Evolutionary conservation across 1,140 invertebrate species (phyloP), one percentile per base, ranked within the genome.

Genomic region (Aporrectodea caliginosa): DNA sequence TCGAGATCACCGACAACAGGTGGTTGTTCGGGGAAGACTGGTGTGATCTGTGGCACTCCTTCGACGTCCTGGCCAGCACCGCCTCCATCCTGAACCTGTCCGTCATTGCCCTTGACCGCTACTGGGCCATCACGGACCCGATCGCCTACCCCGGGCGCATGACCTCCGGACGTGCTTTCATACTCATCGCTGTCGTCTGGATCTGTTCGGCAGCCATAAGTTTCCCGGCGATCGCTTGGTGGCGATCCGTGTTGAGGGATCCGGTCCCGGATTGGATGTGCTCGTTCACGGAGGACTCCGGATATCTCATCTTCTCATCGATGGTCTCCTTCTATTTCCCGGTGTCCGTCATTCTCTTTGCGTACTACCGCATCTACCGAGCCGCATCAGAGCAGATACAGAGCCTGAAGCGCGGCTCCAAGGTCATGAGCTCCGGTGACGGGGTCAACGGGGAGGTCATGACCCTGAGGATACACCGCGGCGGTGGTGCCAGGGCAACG

Each of bases 141-240:
- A 88, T 90, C 12, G 80, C 82, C 27, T 87, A 87, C 68, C 82
- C 85, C 0, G 81, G 78, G 32, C 58, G 84, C 14, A 85, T 86
- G 82, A 84, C 86, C 1, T 75, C 81, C 12, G 81, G 78, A 69
- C 91, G 95, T 34, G 95, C 95, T 0, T 92, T 93, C 1, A 88
- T 96, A 35, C 97, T 98, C 94, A 98, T 98, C 81, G 91, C 92
- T 0, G 91, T 94, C 14, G 96, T 98, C 27, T 99, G 97, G 97
- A 90, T 96, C 22, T 91, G 98, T 84, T 97, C 95, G 0, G 95
- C 93, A 22, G 90, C 98, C 27, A 96, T 99, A 77, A 98, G 95
- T 86, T 95, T 99, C 84, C 97, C 97, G 6, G 97, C 97, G 12
- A 90, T 99, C n/a, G 90, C 98, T 30, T 97, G 97, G 0, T 98